These are phyloP conservation scores for Conus betulinus DNA, from an alignment of 1,140 invertebrate genomes.

Conservation along the genomic window DNA sequence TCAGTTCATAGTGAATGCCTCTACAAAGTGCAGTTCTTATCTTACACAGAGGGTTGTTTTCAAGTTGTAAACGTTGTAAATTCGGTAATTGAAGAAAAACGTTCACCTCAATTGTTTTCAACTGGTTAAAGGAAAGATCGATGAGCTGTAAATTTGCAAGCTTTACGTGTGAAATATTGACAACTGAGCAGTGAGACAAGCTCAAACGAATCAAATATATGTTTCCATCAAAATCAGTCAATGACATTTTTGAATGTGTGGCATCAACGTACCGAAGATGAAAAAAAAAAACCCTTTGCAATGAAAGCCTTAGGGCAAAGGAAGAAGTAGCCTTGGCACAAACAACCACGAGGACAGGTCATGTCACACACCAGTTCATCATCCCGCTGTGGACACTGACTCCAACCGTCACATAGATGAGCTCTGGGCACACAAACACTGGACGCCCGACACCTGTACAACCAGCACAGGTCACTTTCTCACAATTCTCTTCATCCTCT, in stretches of 20 bases:
- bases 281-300: neutral
- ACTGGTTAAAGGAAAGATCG: constrained; percentile 30
- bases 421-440: constrained; percentile 21
- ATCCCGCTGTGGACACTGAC: constrained; percentile 39
- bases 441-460: constrained; percentile 27
- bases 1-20: neutral
- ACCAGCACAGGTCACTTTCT: constrained; percentile 31
- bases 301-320: neutral
- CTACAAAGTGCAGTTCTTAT: neutral
- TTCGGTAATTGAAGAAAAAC: constrained; percentile 18
- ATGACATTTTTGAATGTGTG: neutral
- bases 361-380: constrained; percentile 38
- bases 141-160: neutral
- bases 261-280: constrained; percentile 1
- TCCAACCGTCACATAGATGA: constrained; percentile 27
- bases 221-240: neutral
- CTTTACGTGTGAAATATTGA: neutral
- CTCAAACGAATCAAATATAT: neutral
- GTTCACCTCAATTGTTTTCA: neutral
- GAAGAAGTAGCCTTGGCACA: constrained; percentile 22
- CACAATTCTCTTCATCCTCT: constrained; percentile 6
- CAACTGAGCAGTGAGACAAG: neutral
- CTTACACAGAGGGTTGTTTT: neutral
- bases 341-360: constrained; percentile 47
- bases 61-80: constrained; percentile 14